Evolutionary conservation across 2,113 vertebrate genomes (phyloP).

Genomic region (Triplophysa siluroides): DNA sequence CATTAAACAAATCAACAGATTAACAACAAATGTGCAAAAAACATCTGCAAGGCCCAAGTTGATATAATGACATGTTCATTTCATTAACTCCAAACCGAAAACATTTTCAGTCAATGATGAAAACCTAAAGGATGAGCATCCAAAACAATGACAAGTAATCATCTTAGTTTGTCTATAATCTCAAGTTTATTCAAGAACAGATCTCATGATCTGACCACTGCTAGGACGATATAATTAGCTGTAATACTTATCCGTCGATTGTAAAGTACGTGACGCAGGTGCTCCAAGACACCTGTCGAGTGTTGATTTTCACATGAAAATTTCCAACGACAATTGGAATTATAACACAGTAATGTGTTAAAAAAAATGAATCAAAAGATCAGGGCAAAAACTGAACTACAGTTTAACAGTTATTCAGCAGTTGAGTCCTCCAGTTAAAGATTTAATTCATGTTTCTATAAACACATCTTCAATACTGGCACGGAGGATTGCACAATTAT

Average conservation of each 20-base stretch:
- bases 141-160: not conserved
- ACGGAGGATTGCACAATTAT: constrained; percentile 15
- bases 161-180: constrained; percentile 43
- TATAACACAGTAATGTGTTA: constrained; percentile 63
- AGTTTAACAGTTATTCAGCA: constrained; percentile 30
- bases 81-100: not conserved
- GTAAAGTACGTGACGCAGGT: constrained; percentile 48
- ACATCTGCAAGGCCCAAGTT: no score
- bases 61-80: no score
- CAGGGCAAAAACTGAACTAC: constrained; percentile 53
- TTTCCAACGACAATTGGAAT: constrained; percentile 52
- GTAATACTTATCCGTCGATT: constrained; percentile 62
- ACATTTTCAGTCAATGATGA: not conserved
- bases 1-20: constrained; percentile 12
- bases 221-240: constrained; percentile 67
- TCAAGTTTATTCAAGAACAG: constrained; percentile 77
- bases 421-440: constrained; percentile 1
- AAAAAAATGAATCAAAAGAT: constrained; percentile 57
- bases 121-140: not conserved
- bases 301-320: constrained; percentile 70
- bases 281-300: constrained; percentile 51
- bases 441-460: constrained; percentile 13
- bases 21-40: not conserved
- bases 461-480: constrained; percentile 39
- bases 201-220: constrained; percentile 67